phyloP scores from a whole-genome alignment of 1,140 invertebrate genomes.

The Drosophila guanche region DNA sequence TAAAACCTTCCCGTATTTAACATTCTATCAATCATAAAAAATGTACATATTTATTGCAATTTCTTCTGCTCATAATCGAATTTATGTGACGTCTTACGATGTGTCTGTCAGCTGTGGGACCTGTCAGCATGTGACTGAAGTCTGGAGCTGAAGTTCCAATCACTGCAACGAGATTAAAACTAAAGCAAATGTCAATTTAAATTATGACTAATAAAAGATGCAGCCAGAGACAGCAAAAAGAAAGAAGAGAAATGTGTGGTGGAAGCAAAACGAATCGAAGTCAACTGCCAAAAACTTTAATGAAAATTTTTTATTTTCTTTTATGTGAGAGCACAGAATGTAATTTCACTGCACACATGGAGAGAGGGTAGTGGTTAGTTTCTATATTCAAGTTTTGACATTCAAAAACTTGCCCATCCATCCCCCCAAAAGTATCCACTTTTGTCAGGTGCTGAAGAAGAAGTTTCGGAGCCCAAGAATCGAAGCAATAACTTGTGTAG shows the following conservation, averaged over 20 bases:
- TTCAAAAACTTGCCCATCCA: slow-evolving; percentile 12
- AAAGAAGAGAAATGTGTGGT: neutral
- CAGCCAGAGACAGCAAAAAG: neutral
- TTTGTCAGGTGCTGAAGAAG: slow-evolving; percentile 41
- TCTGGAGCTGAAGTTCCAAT: neutral
- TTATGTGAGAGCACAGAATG: slow-evolving; percentile 57
- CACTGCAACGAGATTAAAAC: slow-evolving; percentile 40
- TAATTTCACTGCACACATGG: slow-evolving; percentile 59
- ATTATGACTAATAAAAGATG: slow-evolving; percentile 53
- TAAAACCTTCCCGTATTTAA: too few relatives aligned
- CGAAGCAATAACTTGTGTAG: slow-evolving; percentile 74
- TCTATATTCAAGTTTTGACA: slow-evolving; percentile 38
- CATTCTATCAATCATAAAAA: neutral
- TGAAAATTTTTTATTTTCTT: slow-evolving; percentile 59
- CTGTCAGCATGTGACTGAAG: neutral
- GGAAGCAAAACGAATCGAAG: slow-evolving; percentile 36
- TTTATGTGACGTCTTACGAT: slow-evolving; percentile 12
- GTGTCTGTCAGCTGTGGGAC: slow-evolving; percentile 9
- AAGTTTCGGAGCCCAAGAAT: slow-evolving; percentile 57
- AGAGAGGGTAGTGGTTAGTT: slow-evolving; percentile 11
- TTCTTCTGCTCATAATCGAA: slow-evolving; percentile 13
- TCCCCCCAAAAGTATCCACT: slow-evolving; percentile 38
- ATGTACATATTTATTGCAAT: slow-evolving; percentile 25
- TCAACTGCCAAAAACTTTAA: slow-evolving; percentile 72
- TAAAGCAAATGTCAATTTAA: slow-evolving; percentile 65